Percentiles rank a stretch among this genome's conserved stretches.
phyloP scores from a whole-genome alignment of 2,888 invertebrate genomes.

The Volucella zonaria region DNA sequence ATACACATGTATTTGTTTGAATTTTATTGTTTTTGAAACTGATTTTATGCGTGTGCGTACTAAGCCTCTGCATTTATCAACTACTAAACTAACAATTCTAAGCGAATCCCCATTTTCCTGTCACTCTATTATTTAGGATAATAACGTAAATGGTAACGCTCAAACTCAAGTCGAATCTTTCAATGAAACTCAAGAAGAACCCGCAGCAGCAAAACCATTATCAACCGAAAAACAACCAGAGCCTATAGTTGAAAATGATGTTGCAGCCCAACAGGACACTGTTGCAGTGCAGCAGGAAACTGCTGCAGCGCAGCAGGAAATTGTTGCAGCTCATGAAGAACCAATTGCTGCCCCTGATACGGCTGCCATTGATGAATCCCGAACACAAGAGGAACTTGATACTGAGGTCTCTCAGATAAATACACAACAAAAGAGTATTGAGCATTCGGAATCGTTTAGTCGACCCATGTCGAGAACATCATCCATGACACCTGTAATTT shows the following conservation, averaged over 20 bases:
- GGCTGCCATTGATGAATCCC: conserved; percentile 78
- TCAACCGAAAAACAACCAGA: conserved; percentile 53
- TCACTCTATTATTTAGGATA: conserved; percentile 75
- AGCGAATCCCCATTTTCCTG: conserved; percentile 69
- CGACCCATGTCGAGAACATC: conserved; percentile 83
- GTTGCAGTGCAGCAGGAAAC: background rate
- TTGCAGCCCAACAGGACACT: conserved; percentile 33
- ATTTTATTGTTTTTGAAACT: conserved; percentile 51
- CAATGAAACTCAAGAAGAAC: conserved; percentile 55
- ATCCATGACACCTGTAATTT: conserved; percentile 83
- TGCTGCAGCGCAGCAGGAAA: conserved; percentile 57
- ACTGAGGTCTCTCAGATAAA: conserved; percentile 83
- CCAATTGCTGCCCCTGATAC: conserved; percentile 60
- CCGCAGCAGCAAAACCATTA: conserved; percentile 59
- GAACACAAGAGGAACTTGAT: conserved; percentile 82
- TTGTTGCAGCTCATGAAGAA: conserved; percentile 43
- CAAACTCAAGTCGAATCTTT: conserved; percentile 64
- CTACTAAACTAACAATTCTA: conserved; percentile 70
- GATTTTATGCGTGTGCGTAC: conserved; percentile 72
- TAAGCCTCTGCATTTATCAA: conserved; percentile 70
- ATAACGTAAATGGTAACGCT: conserved; percentile 77
- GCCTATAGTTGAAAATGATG: conserved; percentile 69
- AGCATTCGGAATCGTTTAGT: conserved; percentile 82
- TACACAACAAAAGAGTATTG: conserved; percentile 80
- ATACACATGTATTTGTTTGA: conserved; percentile 30